Evolutionary conservation across 1,140 invertebrate species (phyloP), one percentile per base, ranked within the genome.

Genomic region (Pogonomyrmex californicus): DNA sequence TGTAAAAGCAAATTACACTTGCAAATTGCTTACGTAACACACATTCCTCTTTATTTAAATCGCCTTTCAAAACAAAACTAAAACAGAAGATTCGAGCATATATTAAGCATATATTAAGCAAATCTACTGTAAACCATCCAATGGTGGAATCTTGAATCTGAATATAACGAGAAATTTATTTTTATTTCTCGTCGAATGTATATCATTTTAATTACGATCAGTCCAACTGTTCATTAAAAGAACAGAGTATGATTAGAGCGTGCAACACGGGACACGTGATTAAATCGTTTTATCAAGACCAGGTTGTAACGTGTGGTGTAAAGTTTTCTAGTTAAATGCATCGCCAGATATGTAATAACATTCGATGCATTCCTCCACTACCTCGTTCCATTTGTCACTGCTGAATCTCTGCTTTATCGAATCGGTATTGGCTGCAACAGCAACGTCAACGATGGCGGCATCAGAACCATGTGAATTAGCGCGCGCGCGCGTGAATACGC

Each of bases 401-500:
- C 41, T 47, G 38, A 62, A 47, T 54, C 77, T 70, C 47, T 30
- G n/a, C 12, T 82, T 58, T 58, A 73, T 82, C 51, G 51, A 73
- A 58, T 47, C 41, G 10, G 41, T 73, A 73, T 81, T 58, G 68
- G 60, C 76, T 78, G 54, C 30, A 60, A 23, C 23, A 0, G 54
- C 44, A 44, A n/a, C 68, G 56, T 81, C 63, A 70, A 60, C 51
- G 79, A 30, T 10, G 41, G 51, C 17, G 17, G 79, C 79, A 60
- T 73, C 41, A 47, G 54, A 56, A 38, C 70, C 70, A 12, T 71
- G 79, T 47, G 68, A 60, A 83, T 83, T 73, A 73, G 68, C 79
- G 68, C 68, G 68, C 79, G 68, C 68, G 79, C 68, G 54, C 62
- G 47, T 83, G 79, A 83, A 83, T 83, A 75, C 68, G 68, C 79